These are phyloP conservation scores for Pyralis farinalis DNA, from an alignment of 2,888 invertebrate genomes.

Conservation along the genomic window DNA sequence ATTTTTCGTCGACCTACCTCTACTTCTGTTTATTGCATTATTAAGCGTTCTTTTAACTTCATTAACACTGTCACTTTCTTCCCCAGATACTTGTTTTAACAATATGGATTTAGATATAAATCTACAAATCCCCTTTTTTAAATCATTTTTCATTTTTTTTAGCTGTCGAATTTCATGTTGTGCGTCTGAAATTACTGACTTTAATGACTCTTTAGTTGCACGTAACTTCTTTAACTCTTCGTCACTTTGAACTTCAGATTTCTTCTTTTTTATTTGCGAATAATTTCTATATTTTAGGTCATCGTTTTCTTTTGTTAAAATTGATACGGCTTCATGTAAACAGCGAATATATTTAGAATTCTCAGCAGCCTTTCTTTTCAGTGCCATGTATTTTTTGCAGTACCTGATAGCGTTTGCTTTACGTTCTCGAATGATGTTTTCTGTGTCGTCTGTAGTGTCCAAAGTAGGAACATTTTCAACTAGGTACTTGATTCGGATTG, in stretches of 20 bases:
- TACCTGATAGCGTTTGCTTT: conserved; percentile 2
- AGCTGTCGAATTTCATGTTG: conserved; percentile 1
- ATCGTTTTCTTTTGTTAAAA: conserved; percentile 1
- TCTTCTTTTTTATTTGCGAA: no score
- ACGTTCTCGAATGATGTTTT: neutral
- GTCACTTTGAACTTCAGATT: neutral
- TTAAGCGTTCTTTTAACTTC: conserved; percentile 6
- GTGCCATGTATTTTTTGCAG: conserved; percentile 4
- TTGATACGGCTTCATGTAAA: conserved; percentile 2
- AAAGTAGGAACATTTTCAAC: conserved; percentile 3
- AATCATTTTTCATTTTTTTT: conserved; percentile 4
- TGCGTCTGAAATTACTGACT: neutral
- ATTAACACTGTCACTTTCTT: conserved; percentile 1
- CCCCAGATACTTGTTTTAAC: conserved; percentile 1
- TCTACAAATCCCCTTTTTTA: conserved; percentile 5
- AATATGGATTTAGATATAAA: conserved; percentile 7
- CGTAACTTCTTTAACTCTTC: conserved; percentile 1
- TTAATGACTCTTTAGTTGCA: neutral
- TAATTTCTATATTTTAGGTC: no score
- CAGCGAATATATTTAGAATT: conserved; percentile 1
- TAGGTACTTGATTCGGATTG: conserved; percentile 13
- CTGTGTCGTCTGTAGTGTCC: neutral
- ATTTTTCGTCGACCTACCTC: neutral
- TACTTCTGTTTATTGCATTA: neutral
- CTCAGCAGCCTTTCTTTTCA: conserved; percentile 4